Evolutionary conservation across 2,797 vertebrate genomes (phyloP), one percentile per base, ranked within the genome.

Genomic region (Cichlasoma orientale): DNA sequence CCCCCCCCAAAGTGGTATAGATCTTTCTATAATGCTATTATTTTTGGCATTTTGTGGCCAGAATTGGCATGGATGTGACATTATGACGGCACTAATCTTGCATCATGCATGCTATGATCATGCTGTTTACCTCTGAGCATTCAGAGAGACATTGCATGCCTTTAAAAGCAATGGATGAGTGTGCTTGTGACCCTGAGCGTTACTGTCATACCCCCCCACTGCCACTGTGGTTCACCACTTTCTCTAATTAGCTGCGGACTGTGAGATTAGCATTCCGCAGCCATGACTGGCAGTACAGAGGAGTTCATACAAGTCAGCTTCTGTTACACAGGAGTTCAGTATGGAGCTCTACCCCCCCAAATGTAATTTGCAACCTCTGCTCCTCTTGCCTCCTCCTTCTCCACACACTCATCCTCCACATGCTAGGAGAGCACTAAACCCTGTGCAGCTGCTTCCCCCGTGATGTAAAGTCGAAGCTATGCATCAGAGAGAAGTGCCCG

Each of bases 381-480:
- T 59, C 81, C 38, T 80, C 59, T 73, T 68, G 44, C 58, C 23
- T 14, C 29, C 52, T 53, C 76, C 36, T 63, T 66, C 79, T 73
- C 61, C 78, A 70, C 47, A 44, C 81, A 76, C 87, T 85, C 89
- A 80, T 89, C 82, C 73, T 85, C 79, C 27, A 14, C 79, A 85
- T 78, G 77, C 81, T 82, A 56, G 73, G 74, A 78, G 82, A 86
- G 83, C 85, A 56, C 86, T 90, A 91, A 93, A 87, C 74, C 88
- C 82, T 14, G 72, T 58, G 84, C 95, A 95, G 94, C 95, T 96
- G 95, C 92, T 95, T 95, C 94, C 95, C 93, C 85, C 19, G 82
- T 96, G 95, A 96, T 92, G 93, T 94, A 93, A 94, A 93, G 90
- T 74, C 61, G 21, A 88, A 95, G 93, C 80, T 93, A 95, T 95